A percentile compares a stretch with the other conserved stretches of the same genome.
These are phyloP conservation scores for Achlya flavicornis DNA, from an alignment of 2,888 invertebrate genomes.

Conservation along the genomic window DNA sequence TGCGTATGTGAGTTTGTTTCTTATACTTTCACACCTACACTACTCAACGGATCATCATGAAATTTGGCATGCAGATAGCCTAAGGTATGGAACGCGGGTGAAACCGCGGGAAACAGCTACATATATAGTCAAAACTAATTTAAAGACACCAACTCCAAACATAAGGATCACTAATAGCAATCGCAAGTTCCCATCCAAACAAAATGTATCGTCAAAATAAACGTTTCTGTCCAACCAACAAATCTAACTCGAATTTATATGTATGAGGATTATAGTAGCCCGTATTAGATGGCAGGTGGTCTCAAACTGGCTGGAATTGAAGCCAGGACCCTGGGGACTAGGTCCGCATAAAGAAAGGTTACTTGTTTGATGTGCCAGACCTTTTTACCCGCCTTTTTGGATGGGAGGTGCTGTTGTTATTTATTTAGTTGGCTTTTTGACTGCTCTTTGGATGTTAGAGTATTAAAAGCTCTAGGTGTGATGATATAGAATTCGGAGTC, in stretches of 20 bases:
- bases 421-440: not conserved
- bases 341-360: slow-evolving; percentile 17
- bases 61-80: too few relatives aligned
- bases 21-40: too few relatives aligned
- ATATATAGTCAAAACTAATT: too few relatives aligned
- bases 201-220: slow-evolving; percentile 22
- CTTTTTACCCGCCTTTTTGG: slow-evolving; percentile 13
- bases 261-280: slow-evolving; percentile 61
- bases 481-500: too few relatives aligned
- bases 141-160: too few relatives aligned
- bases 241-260: slow-evolving; percentile 59
- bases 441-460: not conserved
- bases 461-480: not conserved
- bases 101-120: too few relatives aligned
- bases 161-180: not conserved
- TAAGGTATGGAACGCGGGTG: too few relatives aligned
- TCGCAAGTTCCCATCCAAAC: not conserved
- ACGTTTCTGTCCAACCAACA: slow-evolving; percentile 32
- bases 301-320: slow-evolving; percentile 38
- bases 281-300: slow-evolving; percentile 68
- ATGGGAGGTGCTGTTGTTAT: not conserved
- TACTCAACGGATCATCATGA: too few relatives aligned
- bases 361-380: slow-evolving; percentile 14
- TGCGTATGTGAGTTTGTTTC: too few relatives aligned
- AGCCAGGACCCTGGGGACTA: slow-evolving; percentile 34